These are phyloP conservation scores for Mormoops blainvillei DNA, from an alignment of 2,113 vertebrate species.

Conservation along the genomic window DNA sequence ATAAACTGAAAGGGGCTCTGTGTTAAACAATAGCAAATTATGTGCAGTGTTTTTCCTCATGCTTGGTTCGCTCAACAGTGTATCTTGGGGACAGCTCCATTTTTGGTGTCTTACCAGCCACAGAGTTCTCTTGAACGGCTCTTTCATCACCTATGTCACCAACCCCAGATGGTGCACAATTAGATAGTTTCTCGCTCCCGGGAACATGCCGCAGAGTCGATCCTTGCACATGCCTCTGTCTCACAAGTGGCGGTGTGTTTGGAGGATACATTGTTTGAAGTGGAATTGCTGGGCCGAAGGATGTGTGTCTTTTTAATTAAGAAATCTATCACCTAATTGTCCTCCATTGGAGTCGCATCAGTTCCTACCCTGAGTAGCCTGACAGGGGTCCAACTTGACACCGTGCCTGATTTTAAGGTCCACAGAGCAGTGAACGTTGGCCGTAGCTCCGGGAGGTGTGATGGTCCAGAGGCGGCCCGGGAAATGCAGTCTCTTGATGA, in stretches of 20 bases:
- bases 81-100: neutral
- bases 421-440: neutral
- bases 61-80: neutral
- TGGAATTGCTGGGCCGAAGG: neutral
- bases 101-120: neutral
- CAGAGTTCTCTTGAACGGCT: neutral
- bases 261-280: neutral
- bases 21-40: too few species aligned
- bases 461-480: neutral
- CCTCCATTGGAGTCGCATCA: neutral
- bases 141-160: neutral
- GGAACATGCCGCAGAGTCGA: neutral
- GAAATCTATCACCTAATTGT: neutral
- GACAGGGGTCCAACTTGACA: neutral
- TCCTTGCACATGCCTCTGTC: neutral
- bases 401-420: neutral
- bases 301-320: conserved; percentile 2
- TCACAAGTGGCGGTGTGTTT: neutral
- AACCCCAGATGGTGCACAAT: neutral
- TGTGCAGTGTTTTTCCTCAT: neutral
- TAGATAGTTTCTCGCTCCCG: neutral
- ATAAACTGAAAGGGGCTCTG: neutral
- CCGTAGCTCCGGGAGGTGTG: rapidly evolving
- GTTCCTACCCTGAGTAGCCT: neutral
- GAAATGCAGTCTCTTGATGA: neutral